A percentile compares a stretch with the other conserved stretches of the same genome.
These are phyloP conservation scores for Adoxophyes honmai DNA, from an alignment of 1,140 invertebrate species.

Conservation along the genomic window DNA sequence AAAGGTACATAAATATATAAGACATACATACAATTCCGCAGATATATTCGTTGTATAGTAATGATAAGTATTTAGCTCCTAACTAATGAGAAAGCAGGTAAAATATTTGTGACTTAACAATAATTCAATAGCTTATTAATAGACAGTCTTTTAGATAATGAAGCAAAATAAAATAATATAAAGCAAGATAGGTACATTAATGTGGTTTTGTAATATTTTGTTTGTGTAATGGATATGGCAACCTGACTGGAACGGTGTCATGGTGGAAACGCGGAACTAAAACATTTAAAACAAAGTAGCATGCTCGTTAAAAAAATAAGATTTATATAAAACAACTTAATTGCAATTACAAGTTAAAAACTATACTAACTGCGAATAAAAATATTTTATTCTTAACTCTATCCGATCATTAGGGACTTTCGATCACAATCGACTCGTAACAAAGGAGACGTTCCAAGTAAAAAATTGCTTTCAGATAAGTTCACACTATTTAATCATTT, in stretches of 20 bases:
- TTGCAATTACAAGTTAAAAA: not conserved
- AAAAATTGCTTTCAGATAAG: not conserved
- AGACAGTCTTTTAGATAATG: conserved; percentile 74
- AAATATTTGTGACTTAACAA: conserved; percentile 72
- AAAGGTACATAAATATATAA: conserved; percentile 1
- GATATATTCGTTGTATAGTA: conserved; percentile 62
- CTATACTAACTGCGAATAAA: conserved; percentile 6
- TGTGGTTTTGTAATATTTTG: conserved; percentile 3
- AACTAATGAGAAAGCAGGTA: conserved; percentile 56
- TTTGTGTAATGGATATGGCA: conserved; percentile 10
- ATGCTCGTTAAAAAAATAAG: not conserved
- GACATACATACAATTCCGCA: conserved; percentile 38
- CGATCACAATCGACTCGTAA: conserved; percentile 1
- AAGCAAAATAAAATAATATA: conserved; percentile 37
- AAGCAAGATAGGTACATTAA: conserved; percentile 46
- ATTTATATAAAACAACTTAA: not conserved
- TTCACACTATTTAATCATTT: not conserved
- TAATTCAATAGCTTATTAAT: conserved; percentile 70
- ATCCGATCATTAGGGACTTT: not conserved
- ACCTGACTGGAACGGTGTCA: conserved; percentile 6
- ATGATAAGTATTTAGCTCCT: conserved; percentile 47
- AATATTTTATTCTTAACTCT: conserved; percentile 2
- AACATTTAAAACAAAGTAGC: not conserved
- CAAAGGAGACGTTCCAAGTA: no score
- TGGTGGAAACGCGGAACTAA: not conserved